These are phyloP conservation scores for Molanna angustata DNA, from an alignment of 2,888 invertebrate species.

Conservation along the genomic window DNA sequence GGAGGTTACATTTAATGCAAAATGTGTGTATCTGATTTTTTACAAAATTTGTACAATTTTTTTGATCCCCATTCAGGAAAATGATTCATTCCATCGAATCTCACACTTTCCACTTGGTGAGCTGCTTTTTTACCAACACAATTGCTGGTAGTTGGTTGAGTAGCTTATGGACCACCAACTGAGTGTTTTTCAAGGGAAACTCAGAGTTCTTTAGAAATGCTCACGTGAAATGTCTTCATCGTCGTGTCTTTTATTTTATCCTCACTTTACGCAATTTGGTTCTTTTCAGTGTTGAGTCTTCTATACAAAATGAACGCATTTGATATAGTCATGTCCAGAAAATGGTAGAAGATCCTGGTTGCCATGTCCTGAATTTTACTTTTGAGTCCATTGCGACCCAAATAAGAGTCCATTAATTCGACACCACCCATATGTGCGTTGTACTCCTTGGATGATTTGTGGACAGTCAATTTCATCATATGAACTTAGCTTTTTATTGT, in stretches of 20 bases:
- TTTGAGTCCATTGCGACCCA: slow-evolving; percentile 23
- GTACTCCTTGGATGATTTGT: slow-evolving; percentile 20
- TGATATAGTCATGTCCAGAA: slow-evolving; percentile 19
- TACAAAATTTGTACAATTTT: slow-evolving; percentile 11
- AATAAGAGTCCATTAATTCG: slow-evolving; percentile 26
- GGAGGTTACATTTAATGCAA: slow-evolving; percentile 1
- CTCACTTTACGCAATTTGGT: not conserved
- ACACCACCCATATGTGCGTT: slow-evolving; percentile 33
- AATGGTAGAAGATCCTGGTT: slow-evolving; percentile 23
- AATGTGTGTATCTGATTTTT: slow-evolving; percentile 7
- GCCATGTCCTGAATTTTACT: slow-evolving; percentile 23
- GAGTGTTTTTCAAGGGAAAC: slow-evolving; percentile 3
- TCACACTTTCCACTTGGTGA: slow-evolving; percentile 3
- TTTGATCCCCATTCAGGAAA: slow-evolving; percentile 8
- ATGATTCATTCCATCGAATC: slow-evolving; percentile 6
- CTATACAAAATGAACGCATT: slow-evolving; percentile 20
- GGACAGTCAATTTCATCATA: not conserved
- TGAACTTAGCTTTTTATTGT: not conserved
- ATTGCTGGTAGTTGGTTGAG: not conserved
- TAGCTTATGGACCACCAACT: not conserved
- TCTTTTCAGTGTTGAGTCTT: slow-evolving; percentile 7
- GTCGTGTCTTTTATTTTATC: not conserved
- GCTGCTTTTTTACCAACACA: not conserved
- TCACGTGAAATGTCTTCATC: not conserved
- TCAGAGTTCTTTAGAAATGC: not conserved